Evolutionary conservation across 2,113 vertebrate species (phyloP).

Genomic region (Aegotheles bennettii): DNA sequence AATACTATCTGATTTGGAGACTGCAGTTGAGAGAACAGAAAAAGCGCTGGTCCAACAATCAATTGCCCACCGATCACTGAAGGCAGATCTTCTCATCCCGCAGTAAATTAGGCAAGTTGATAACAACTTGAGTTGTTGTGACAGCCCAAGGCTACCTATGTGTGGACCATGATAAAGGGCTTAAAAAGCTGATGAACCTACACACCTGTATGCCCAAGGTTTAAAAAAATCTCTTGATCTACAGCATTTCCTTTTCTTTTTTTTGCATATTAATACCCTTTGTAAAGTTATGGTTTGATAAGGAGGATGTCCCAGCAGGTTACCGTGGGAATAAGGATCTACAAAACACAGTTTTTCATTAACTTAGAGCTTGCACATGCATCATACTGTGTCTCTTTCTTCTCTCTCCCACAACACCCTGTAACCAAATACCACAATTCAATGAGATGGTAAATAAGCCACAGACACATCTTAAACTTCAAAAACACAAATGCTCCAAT

Average conservation of each 20-base stretch:
- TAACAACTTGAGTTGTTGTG: background rate
- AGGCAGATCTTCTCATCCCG: background rate
- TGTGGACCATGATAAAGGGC: background rate
- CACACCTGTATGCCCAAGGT: background rate
- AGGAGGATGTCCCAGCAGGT: conserved; percentile 8
- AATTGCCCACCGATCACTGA: background rate
- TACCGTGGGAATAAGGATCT: conserved; percentile 33
- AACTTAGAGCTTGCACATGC: background rate
- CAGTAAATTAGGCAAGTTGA: background rate
- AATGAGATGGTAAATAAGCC: conserved; percentile 21
- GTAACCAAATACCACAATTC: conserved; percentile 43
- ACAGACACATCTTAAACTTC: conserved; percentile 25
- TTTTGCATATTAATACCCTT: background rate
- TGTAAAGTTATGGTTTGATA: conserved; percentile 4
- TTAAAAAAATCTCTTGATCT: conserved; percentile 5
- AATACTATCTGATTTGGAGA: background rate
- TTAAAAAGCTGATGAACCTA: background rate
- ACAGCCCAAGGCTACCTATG: background rate
- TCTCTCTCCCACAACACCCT: conserved; percentile 20
- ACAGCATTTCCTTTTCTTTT: background rate
- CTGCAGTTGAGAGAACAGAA: background rate
- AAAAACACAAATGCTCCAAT: background rate
- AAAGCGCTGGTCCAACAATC: background rate
- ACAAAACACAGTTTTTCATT: conserved; percentile 21
- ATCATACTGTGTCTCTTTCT: background rate